phyloP scores from a whole-genome alignment of 1,140 invertebrate genomes.

The Drosophila mauritiana region DNA sequence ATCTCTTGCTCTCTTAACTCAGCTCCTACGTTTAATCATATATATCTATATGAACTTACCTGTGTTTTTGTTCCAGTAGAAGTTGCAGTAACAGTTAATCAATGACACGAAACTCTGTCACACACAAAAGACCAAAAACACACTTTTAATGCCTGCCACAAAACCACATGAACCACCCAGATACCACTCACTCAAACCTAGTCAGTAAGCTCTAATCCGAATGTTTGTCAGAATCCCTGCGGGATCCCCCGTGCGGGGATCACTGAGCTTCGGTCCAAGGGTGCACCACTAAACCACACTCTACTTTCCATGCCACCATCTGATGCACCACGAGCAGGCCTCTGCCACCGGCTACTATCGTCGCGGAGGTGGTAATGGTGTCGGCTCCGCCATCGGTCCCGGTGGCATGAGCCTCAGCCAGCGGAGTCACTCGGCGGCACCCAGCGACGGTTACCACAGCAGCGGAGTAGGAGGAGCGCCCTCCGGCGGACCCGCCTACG shows the following conservation, averaged over 20 bases:
- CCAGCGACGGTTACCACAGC: conserved; percentile 81
- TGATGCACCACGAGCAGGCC: conserved; percentile 38
- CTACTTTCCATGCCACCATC: conserved; percentile 29
- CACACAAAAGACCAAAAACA: conserved; percentile 21
- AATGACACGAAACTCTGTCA: conserved; percentile 26
- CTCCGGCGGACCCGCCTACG: conserved; percentile 62
- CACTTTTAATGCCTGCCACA: conserved; percentile 34
- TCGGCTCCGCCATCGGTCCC: conserved; percentile 85
- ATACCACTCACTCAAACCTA: conserved; percentile 20
- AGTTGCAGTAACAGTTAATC: conserved; percentile 68
- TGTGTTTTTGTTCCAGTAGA: conserved; percentile 67
- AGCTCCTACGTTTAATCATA: conserved; percentile 43
- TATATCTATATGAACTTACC: conserved; percentile 36
- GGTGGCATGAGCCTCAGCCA: conserved; percentile 85
- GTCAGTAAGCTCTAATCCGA: conserved; percentile 44
- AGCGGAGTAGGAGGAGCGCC: conserved; percentile 15
- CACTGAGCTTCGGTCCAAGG: conserved; percentile 16
- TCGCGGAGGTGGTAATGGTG: conserved; percentile 85
- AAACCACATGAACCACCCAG: conserved; percentile 45
- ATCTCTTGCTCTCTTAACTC: conserved; percentile 23
- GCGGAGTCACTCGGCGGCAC: conserved; percentile 85
- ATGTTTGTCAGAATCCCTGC: conserved; percentile 21
- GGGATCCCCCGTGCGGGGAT: conserved; percentile 1
- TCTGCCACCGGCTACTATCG: conserved; percentile 75
- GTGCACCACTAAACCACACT: conserved; percentile 36